Evolutionary conservation across 53 echinoderm and acorn worm genomes (phyloP).

Genomic region (Hippasteria phrygiana): DNA sequence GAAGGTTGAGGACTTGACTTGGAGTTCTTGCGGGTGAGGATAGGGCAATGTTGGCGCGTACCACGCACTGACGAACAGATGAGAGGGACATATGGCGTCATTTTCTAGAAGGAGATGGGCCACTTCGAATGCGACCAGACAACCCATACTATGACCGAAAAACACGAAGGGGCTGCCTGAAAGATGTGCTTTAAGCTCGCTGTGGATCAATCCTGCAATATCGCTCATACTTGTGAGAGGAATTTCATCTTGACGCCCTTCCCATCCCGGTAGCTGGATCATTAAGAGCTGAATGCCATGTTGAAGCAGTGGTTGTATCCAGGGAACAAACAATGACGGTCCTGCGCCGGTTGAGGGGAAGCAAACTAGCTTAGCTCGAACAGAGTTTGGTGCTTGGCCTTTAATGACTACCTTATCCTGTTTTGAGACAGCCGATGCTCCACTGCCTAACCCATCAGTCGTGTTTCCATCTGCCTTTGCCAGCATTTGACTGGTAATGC

Average conservation of each 20-base stretch:
- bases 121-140: conserved; percentile 73
- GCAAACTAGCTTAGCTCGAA: conserved; percentile 64
- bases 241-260: conserved; percentile 70
- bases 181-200: conserved; percentile 11
- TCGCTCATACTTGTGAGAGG: conserved; percentile 42
- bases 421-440: not conserved
- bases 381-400: conserved; percentile 2
- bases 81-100: conserved; percentile 19
- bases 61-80: conserved; percentile 73
- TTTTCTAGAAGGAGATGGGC: conserved; percentile 49
- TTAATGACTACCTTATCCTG: conserved; percentile 1
- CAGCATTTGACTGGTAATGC: conserved; percentile 11
- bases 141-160: conserved; percentile 74
- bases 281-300: conserved; percentile 65
- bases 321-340: conserved; percentile 56
- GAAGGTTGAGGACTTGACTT: conserved; percentile 14
- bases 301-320: conserved; percentile 50
- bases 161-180: conserved; percentile 52
- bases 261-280: conserved; percentile 81
- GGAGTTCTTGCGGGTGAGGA: conserved; percentile 66
- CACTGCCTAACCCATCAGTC: not conserved
- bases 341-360: conserved; percentile 83
- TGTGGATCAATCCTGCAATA: conserved; percentile 19
- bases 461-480: not conserved
- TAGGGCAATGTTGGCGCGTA: conserved; percentile 71